Percentiles rank a stretch among this genome's conserved stretches.
Conservation (phyloP, 2,113 vertebrate genomes). For the Centrocercus urophasianus region DNA sequence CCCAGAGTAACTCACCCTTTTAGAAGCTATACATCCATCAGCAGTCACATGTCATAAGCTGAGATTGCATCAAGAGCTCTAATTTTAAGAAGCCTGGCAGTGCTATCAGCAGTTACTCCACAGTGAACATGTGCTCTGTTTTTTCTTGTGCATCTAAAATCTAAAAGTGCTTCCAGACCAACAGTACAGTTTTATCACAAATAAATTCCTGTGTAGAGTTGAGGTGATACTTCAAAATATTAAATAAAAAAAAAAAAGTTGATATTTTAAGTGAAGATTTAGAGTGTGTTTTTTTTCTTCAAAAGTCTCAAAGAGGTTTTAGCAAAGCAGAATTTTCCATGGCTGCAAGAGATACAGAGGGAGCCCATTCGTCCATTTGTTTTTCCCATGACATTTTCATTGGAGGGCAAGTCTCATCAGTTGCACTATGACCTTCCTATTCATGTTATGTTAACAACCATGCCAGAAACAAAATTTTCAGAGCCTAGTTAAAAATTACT, state of each 20-base stretch:
- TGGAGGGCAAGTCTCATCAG: slow-evolving; percentile 21
- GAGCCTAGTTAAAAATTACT: background rate
- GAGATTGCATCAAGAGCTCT: background rate
- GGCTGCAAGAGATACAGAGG: background rate
- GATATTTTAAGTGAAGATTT: background rate
- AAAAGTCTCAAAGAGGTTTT: slow-evolving; percentile 5
- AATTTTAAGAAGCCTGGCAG: background rate
- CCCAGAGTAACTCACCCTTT: background rate
- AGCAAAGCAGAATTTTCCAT: slow-evolving; percentile 31
- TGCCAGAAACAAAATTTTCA: slow-evolving; percentile 3
- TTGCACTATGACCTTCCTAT: background rate
- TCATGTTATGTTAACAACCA: background rate
- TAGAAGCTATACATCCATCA: background rate
- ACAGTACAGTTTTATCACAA: background rate
- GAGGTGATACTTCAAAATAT: background rate
- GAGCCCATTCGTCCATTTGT: background rate
- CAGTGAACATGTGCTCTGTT: background rate
- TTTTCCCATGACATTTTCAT: slow-evolving; percentile 55
- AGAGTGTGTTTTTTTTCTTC: background rate
- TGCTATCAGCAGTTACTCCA: background rate
- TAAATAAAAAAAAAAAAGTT: too few relatives aligned
- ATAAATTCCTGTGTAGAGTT: background rate
- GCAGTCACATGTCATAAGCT: background rate
- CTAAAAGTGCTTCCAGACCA: background rate
- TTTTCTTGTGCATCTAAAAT: background rate